Conservation (phyloP, 2,797 vertebrate genomes). For the Phaenicophaeus curvirostris region DNA sequence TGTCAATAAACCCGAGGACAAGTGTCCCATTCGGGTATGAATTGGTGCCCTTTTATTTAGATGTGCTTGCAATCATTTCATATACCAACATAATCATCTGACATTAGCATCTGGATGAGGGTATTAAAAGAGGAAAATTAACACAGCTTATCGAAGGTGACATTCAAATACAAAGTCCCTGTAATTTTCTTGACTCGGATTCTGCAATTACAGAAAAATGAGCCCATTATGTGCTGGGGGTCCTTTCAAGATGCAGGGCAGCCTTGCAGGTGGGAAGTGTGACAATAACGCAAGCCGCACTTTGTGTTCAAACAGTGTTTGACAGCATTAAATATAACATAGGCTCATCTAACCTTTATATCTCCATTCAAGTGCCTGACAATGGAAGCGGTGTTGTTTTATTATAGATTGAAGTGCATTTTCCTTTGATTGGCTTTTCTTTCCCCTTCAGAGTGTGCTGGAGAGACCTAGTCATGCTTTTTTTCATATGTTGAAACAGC, state of each 20-base stretch:
- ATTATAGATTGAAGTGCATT: not conserved
- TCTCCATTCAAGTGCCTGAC: slow-evolving; percentile 13
- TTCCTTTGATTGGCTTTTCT: not conserved
- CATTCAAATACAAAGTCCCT: not conserved
- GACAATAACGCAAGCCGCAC: not conserved
- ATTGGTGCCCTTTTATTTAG: not conserved
- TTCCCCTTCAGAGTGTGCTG: not conserved
- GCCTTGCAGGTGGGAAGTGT: not conserved
- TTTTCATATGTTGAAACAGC: not conserved
- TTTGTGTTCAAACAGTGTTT: slow-evolving; percentile 30
- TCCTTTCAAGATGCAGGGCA: not conserved
- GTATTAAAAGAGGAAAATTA: slow-evolving; percentile 41
- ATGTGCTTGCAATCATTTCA: not conserved
- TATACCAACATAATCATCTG: not conserved
- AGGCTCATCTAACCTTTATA: not conserved
- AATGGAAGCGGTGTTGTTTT: not conserved
- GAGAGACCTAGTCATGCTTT: not conserved
- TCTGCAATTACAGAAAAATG: not conserved
- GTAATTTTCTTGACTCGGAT: not conserved
- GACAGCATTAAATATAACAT: slow-evolving; percentile 17
- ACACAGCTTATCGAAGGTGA: not conserved
- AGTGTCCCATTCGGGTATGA: not conserved
- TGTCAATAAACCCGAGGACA: not conserved
- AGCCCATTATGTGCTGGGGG: not conserved
- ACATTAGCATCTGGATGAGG: slow-evolving; percentile 10